These are phyloP conservation scores for Atherinomorus stipes DNA, from an alignment of 2,113 vertebrate species.

Conservation along the genomic window DNA sequence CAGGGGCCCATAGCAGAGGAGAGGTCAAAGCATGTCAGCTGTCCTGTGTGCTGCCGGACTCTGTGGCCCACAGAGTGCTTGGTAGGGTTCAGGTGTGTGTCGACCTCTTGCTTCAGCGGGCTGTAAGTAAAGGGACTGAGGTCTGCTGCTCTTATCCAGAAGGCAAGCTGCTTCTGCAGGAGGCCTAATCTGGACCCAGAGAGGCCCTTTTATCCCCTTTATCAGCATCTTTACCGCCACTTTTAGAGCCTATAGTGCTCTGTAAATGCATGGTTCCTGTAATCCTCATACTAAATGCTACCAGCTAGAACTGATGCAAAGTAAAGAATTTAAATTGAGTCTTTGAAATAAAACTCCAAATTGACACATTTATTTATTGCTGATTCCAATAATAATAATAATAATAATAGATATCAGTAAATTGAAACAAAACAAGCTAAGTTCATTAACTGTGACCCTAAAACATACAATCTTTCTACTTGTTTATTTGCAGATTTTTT, in stretches of 20 bases:
- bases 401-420: neutral
- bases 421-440: no score
- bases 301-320: neutral
- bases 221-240: conserved; percentile 19
- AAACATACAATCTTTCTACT: neutral
- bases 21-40: conserved; percentile 76
- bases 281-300: neutral
- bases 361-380: neutral
- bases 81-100: conserved; percentile 78
- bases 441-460: neutral
- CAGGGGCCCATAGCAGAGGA: conserved; percentile 69
- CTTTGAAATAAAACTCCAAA: neutral
- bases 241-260: conserved; percentile 20
- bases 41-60: conserved; percentile 69
- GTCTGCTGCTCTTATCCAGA: conserved; percentile 63
- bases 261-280: conserved; percentile 2
- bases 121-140: conserved; percentile 79
- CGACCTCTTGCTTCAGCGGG: conserved; percentile 77
- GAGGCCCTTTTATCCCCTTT: conserved; percentile 37
- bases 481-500: neutral
- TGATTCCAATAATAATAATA: neutral
- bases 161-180: conserved; percentile 61
- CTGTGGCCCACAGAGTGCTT: conserved; percentile 55
- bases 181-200: conserved; percentile 43
- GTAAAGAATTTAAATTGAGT: no score